Conservation (phyloP, 2,888 invertebrate species). For the Agrochola lychnidis region DNA sequence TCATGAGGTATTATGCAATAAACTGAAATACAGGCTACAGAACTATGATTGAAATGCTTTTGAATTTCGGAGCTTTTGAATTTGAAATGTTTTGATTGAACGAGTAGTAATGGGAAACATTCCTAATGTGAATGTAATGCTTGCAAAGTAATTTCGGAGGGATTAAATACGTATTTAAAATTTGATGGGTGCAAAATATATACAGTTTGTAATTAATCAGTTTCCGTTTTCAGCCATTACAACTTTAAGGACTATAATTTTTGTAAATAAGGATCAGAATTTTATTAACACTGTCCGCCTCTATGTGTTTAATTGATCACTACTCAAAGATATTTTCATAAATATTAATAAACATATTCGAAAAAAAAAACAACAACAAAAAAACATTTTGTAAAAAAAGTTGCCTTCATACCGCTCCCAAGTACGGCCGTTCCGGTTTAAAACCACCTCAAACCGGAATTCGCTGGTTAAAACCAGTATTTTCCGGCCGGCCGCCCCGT, state of each 20-base stretch:
- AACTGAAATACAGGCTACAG: conserved; percentile 8
- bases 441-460: conserved; percentile 69
- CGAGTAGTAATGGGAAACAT: conserved; percentile 14
- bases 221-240: neutral
- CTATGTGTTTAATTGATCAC: neutral
- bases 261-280: neutral
- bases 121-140: conserved; percentile 16
- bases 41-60: conserved; percentile 35
- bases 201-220: conserved; percentile 7
- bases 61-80: conserved; percentile 7
- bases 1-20: neutral
- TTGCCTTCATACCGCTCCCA: conserved; percentile 8
- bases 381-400: conserved; percentile 19
- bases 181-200: neutral
- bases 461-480: conserved; percentile 75
- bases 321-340: neutral
- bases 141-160: neutral
- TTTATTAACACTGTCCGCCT: neutral
- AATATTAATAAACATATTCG: neutral
- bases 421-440: conserved; percentile 49
- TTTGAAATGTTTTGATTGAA: conserved; percentile 31
- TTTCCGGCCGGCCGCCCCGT: conserved; percentile 70
- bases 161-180: neutral
- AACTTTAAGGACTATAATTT: neutral
- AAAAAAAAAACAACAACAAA: neutral